These are phyloP conservation scores for Psilopsiagon aurifrons DNA, from an alignment of 2,113 vertebrate species.

Conservation along the genomic window DNA sequence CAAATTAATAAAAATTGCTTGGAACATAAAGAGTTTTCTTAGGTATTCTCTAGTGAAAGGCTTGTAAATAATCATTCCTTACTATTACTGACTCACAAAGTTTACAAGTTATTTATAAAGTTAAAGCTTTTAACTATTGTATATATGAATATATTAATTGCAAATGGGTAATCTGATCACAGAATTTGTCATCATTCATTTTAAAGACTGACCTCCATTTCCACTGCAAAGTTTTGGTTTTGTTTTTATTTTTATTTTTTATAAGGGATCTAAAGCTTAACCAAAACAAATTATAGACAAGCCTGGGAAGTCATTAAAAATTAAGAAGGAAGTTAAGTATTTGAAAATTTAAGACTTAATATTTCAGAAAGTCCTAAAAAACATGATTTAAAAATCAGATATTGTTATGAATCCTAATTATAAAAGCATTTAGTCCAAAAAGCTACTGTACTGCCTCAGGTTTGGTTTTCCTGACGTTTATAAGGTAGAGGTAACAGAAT, in stretches of 20 bases:
- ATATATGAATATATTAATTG: background rate
- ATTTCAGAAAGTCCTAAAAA: background rate
- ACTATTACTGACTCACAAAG: background rate
- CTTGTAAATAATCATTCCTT: background rate
- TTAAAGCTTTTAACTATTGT: background rate
- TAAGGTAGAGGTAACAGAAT: background rate
- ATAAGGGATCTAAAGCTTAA: slow-evolving; percentile 8
- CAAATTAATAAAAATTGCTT: background rate
- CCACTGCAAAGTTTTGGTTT: background rate
- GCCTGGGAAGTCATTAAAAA: background rate
- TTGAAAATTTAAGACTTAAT: background rate
- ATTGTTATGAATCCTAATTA: background rate
- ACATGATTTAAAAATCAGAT: background rate
- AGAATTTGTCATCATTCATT: background rate
- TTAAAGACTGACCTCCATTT: slow-evolving; percentile 6
- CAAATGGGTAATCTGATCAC: background rate
- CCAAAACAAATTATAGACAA: background rate
- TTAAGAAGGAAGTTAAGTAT: background rate
- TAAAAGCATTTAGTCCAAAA: background rate
- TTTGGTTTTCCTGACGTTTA: background rate
- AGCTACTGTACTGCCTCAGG: background rate
- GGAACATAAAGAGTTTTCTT: background rate
- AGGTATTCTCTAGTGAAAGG: background rate
- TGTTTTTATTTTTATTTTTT: background rate
- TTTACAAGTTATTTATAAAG: background rate